Conservation (phyloP, 2,113 vertebrate genomes). For the Jaculus jaculus region DNA sequence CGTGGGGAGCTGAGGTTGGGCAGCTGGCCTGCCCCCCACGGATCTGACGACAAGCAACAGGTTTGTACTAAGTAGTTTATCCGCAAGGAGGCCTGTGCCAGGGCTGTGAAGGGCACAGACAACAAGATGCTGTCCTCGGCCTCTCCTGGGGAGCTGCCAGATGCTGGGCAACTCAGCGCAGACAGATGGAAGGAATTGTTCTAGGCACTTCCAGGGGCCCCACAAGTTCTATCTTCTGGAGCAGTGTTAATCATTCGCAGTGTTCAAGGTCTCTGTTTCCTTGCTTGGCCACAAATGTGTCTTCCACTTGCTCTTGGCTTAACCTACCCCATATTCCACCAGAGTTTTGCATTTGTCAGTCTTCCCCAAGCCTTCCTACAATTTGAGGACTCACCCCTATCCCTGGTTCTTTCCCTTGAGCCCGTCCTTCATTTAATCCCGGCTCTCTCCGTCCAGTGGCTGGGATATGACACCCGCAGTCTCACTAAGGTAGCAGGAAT, state of each 20-base stretch:
- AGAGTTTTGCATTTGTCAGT: not conserved
- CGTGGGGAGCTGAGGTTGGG: not conserved
- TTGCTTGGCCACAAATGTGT: not conserved
- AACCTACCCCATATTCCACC: fast-evolving
- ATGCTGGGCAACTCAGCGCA: not conserved
- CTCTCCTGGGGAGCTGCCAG: constrained; percentile 52
- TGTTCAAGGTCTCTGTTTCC: not conserved
- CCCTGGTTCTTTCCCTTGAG: not conserved
- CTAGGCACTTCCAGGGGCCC: constrained; percentile 22
- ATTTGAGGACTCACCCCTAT: not conserved
- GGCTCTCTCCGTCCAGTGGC: not conserved
- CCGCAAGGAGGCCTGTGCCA: constrained; percentile 27
- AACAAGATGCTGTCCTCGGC: constrained; percentile 30
- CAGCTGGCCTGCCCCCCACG: constrained; percentile 21
- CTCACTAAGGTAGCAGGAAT: not conserved
- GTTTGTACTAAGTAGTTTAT: constrained; percentile 15
- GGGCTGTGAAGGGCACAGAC: constrained; percentile 56
- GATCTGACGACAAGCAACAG: constrained; percentile 40
- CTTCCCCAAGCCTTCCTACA: not conserved
- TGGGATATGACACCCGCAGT: not conserved
- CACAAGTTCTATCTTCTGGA: not conserved
- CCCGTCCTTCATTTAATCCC: not conserved
- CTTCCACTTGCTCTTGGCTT: not conserved
- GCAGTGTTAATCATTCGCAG: not conserved
- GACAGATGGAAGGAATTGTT: constrained; percentile 66